A percentile compares a stretch with the other conserved stretches of the same genome.
phyloP scores from a whole-genome alignment of 1,140 invertebrate genomes.

The Lutraria rhynchaena region DNA sequence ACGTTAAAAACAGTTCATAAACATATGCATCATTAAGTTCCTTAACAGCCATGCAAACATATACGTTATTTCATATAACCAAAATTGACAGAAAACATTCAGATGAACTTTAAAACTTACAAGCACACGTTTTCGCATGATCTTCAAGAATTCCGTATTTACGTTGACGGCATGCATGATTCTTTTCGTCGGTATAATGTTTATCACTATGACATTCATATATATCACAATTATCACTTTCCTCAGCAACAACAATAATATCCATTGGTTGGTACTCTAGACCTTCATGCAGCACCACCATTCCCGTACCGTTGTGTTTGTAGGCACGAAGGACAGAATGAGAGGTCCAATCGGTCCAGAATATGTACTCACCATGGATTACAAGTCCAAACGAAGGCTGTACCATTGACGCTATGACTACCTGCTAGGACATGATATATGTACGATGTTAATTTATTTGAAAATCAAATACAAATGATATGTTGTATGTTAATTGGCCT shows the following conservation, averaged over 20 bases:
- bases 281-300: slow-evolving; percentile 86
- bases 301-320: slow-evolving; percentile 89
- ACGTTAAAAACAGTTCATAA: no score
- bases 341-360: slow-evolving; percentile 98
- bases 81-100: no score
- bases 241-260: slow-evolving; percentile 89
- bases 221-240: slow-evolving; percentile 81
- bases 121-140: slow-evolving; percentile 42
- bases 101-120: no score
- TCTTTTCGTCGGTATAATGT: slow-evolving; percentile 83
- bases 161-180: slow-evolving; percentile 33
- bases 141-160: neutral
- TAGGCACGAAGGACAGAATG: slow-evolving; percentile 86
- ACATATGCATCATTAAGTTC: no score
- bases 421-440: slow-evolving; percentile 60
- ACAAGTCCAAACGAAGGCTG: slow-evolving; percentile 98
- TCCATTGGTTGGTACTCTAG: slow-evolving; percentile 91
- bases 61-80: no score
- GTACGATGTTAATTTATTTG: no score
- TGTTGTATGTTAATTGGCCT: neutral
- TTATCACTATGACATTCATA: slow-evolving; percentile 92
- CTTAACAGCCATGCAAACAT: no score
- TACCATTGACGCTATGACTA: slow-evolving; percentile 73
- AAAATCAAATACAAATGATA: neutral
- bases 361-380: slow-evolving; percentile 95